These are phyloP conservation scores for Willowsia nigromaculata DNA, from an alignment of 2,888 invertebrate genomes.

Conservation along the genomic window DNA sequence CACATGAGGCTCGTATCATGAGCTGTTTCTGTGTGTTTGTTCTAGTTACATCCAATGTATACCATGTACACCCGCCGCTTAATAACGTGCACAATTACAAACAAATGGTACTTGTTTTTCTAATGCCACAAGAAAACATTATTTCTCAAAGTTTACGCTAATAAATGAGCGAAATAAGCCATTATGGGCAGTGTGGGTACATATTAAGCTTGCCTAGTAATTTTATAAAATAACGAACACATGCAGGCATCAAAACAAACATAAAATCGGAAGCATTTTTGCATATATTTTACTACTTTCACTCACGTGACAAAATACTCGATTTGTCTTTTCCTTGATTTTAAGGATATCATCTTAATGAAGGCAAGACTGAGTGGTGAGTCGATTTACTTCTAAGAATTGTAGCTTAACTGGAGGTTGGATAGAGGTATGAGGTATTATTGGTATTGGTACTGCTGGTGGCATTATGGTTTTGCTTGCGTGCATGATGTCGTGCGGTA, in stretches of 20 bases:
- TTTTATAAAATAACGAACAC: background rate
- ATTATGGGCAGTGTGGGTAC: too few relatives aligned
- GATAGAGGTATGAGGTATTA: too few relatives aligned
- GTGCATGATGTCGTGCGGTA: background rate
- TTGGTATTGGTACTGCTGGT: background rate
- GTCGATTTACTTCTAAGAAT: background rate
- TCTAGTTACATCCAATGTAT: background rate
- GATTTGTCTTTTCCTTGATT: conserved; percentile 26
- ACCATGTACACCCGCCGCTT: background rate
- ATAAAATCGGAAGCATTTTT: background rate
- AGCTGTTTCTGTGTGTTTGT: background rate
- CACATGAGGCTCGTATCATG: background rate
- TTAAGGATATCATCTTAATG: conserved; percentile 52
- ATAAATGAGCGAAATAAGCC: background rate
- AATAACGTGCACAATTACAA: background rate
- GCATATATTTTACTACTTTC: background rate
- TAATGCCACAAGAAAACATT: background rate
- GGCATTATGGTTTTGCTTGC: background rate
- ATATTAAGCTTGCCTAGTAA: too few relatives aligned
- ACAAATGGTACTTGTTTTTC: background rate
- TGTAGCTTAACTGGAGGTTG: background rate
- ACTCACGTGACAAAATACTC: conserved; percentile 29
- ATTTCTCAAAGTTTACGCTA: background rate
- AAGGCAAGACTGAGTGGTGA: conserved; percentile 20
- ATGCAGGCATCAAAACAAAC: background rate